These are phyloP conservation scores for Cotesia typhae DNA, from an alignment of 1,140 invertebrate genomes.

Conservation along the genomic window DNA sequence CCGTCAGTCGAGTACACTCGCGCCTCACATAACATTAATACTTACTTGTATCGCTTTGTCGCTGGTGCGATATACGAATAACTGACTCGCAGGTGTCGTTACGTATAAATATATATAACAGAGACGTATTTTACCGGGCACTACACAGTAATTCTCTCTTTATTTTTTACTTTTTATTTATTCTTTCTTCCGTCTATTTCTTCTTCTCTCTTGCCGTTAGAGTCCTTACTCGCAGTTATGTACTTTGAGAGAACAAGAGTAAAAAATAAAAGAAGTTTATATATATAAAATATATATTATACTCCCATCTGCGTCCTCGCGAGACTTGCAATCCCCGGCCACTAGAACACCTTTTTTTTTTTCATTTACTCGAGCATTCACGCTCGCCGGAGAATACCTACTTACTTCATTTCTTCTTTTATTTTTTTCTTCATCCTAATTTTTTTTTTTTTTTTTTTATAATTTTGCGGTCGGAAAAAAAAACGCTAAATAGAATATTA, in stretches of 20 bases:
- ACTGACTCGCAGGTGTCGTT: slow-evolving; percentile 31
- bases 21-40: slow-evolving; percentile 20
- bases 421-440: slow-evolving; percentile 1
- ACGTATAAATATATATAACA: slow-evolving; percentile 11
- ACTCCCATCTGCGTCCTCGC: slow-evolving; percentile 27
- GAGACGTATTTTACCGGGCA: slow-evolving; percentile 7
- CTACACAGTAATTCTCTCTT: not conserved
- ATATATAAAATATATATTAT: slow-evolving; percentile 2
- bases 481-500: slow-evolving; percentile 19
- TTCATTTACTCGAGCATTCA: slow-evolving; percentile 31
- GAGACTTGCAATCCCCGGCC: slow-evolving; percentile 11
- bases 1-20: slow-evolving; percentile 15
- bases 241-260: slow-evolving; percentile 25
- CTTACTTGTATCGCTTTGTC: slow-evolving; percentile 24
- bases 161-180: not conserved
- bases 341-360: slow-evolving; percentile 22
- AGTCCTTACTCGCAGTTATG: too few species aligned
- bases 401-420: slow-evolving; percentile 6
- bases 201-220: too few species aligned
- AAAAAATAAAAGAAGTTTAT: slow-evolving; percentile 32
- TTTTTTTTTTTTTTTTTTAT: not conserved
- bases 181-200: too few species aligned
- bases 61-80: slow-evolving; percentile 18
- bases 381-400: slow-evolving; percentile 1
- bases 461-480: slow-evolving; percentile 18